Conservation (phyloP, 2,797 vertebrate species). For the Sebastes oblongus region DNA sequence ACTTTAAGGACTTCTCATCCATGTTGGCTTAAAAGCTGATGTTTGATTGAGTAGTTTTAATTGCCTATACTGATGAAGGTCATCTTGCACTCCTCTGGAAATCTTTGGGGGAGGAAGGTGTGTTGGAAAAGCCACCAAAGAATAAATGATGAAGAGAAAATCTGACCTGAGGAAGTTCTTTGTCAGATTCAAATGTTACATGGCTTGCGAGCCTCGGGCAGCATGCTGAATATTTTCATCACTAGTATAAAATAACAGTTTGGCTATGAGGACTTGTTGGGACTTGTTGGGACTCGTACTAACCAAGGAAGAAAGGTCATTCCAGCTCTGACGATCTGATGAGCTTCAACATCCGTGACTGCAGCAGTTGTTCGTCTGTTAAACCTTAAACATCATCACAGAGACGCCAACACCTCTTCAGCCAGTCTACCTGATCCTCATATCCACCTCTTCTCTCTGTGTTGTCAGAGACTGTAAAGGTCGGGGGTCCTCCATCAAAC, state of each 20-base stretch:
- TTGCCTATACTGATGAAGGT: too few species aligned
- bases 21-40: too few species aligned
- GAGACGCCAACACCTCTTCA: constrained; percentile 33
- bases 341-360: constrained; percentile 19
- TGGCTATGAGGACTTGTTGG: not conserved
- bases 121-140: too few species aligned
- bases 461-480: constrained; percentile 45
- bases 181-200: not conserved
- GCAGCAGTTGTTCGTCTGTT: constrained; percentile 46
- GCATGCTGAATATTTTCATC: too few species aligned
- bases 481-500: constrained; percentile 40
- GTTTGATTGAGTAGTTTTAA: too few species aligned
- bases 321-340: not conserved
- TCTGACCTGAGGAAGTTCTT: not conserved
- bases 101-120: too few species aligned
- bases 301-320: constrained; percentile 7
- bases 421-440: constrained; percentile 40
- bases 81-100: too few species aligned
- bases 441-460: constrained; percentile 16
- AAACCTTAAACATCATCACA: constrained; percentile 41
- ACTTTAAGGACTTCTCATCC: too few species aligned
- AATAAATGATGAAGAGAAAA: too few species aligned
- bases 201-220: too few species aligned
- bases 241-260: too few species aligned
- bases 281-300: not conserved